phyloP scores from a whole-genome alignment of 2,797 vertebrate genomes.

The Borostomias antarcticus region DNA sequence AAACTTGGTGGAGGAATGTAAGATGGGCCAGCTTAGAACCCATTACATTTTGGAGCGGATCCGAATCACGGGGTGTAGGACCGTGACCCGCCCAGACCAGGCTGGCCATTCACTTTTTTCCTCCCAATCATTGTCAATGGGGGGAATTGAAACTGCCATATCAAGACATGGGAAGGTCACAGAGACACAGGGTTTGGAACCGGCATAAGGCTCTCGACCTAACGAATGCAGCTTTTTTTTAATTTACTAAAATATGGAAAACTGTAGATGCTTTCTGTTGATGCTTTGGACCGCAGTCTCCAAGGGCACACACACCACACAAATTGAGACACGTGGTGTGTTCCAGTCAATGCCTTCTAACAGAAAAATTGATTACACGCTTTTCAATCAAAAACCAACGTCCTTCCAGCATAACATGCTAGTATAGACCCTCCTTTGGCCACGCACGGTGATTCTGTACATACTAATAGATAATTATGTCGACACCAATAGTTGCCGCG shows the following conservation, averaged over 20 bases:
- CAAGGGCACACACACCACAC: background rate
- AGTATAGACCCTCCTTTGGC: background rate
- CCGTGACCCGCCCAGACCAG: no score
- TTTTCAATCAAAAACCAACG: background rate
- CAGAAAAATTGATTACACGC: background rate
- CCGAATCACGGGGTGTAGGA: no score
- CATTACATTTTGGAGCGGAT: no score
- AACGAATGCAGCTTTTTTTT: no score
- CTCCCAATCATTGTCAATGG: no score
- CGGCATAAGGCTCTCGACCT: no score
- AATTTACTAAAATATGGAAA: conserved; percentile 31
- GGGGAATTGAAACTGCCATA: no score
- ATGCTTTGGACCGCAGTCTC: conserved; percentile 11
- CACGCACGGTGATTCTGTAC: background rate
- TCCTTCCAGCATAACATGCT: background rate
- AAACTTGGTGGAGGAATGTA: no score
- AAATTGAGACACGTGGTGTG: conserved; percentile 7
- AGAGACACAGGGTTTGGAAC: no score
- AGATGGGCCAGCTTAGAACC: no score
- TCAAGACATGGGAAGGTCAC: no score
- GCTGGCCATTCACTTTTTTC: no score
- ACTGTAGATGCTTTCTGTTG: conserved; percentile 54
- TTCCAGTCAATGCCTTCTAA: background rate
- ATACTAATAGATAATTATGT: background rate
- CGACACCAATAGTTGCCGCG: background rate